Conservation (phyloP, 2,797 vertebrate species). For the Rhynchotus rufescens region DNA sequence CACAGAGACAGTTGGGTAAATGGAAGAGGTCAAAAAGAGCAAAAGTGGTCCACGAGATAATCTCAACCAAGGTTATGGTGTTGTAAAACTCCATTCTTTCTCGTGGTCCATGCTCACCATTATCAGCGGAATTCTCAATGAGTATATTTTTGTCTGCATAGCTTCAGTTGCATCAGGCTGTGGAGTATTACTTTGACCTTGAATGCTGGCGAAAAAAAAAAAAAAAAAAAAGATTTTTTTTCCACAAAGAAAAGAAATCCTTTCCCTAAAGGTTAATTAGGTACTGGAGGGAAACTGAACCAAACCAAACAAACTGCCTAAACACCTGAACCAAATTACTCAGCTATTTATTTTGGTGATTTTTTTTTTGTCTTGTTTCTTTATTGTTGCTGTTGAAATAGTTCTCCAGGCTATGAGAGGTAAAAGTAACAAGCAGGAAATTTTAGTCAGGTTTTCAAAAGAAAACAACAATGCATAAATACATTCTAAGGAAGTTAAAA, state of each 20-base stretch:
- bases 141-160: neutral
- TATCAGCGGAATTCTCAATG: neutral
- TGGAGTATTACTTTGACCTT: neutral
- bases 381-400: neutral
- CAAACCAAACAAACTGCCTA: conserved; percentile 2
- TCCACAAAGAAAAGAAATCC: neutral
- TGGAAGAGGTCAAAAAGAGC: neutral
- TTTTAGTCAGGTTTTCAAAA: neutral
- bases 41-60: neutral
- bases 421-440: conserved; percentile 33
- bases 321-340: neutral
- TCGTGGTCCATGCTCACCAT: fast-evolving
- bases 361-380: neutral
- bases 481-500: neutral
- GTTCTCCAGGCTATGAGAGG: neutral
- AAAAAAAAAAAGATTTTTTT: conserved; percentile 8
- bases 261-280: conserved; percentile 35
- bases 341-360: conserved; percentile 5
- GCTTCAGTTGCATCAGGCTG: neutral
- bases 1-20: neutral
- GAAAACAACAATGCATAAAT: neutral
- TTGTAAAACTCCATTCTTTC: neutral
- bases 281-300: conserved; percentile 14
- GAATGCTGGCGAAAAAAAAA: neutral
- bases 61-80: neutral